Evolutionary conservation across 2,113 vertebrate genomes (phyloP).

Genomic region (Pedetes capensis): DNA sequence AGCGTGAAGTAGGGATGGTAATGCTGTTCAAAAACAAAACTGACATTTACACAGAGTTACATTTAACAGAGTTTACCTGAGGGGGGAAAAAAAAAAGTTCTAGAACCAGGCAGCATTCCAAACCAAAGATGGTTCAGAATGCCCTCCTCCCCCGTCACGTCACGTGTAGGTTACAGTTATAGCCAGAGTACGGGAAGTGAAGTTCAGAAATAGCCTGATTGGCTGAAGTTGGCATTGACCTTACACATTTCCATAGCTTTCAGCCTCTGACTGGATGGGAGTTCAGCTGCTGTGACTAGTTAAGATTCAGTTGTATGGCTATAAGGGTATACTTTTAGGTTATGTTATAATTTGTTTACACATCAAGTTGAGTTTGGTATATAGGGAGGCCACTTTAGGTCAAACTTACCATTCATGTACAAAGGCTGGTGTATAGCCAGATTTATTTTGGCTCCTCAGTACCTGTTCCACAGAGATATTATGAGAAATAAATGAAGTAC

Average conservation of each 20-base stretch:
- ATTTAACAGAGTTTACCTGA: not conserved
- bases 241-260: not conserved
- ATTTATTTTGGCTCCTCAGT: not conserved
- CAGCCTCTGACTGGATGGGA: not conserved
- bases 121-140: not conserved
- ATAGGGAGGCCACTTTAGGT: not conserved
- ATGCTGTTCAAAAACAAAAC: not conserved
- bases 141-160: not conserved
- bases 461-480: not conserved
- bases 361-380: not conserved
- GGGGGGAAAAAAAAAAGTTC: not conserved
- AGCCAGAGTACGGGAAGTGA: not conserved
- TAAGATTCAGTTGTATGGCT: not conserved
- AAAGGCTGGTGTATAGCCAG: not conserved
- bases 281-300: not conserved
- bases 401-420: not conserved
- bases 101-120: not conserved
- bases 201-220: not conserved
- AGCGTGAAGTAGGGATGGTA: not conserved
- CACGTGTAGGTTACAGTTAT: not conserved
- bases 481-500: not conserved
- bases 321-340: not conserved
- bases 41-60: not conserved
- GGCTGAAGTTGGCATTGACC: not conserved
- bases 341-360: not conserved